A percentile compares a stretch with the other conserved stretches of the same genome.
Evolutionary conservation across 2,113 vertebrate genomes (phyloP).

Genomic region (Stigmatopora argus): DNA sequence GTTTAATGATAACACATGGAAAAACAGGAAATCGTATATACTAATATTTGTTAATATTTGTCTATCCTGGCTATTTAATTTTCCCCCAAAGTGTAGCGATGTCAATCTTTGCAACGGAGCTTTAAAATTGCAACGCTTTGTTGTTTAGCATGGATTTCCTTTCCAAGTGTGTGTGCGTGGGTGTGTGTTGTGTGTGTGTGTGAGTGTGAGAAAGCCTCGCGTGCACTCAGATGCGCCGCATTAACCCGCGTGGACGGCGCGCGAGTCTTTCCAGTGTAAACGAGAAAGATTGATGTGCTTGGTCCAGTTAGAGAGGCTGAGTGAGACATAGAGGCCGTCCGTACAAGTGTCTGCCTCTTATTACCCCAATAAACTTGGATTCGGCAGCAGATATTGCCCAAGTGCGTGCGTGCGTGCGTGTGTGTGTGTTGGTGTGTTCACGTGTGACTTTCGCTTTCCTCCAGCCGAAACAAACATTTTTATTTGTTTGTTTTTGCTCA

Average conservation of each 20-base stretch:
- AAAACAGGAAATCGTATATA: too few relatives aligned
- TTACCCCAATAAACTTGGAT: slow-evolving; percentile 57
- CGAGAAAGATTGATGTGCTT: slow-evolving; percentile 87
- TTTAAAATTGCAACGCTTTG: slow-evolving; percentile 76
- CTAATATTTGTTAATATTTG: too few relatives aligned
- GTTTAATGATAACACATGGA: too few relatives aligned
- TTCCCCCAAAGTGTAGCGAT: slow-evolving; percentile 26
- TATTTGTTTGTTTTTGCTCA: not conserved
- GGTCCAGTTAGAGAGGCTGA: slow-evolving; percentile 85
- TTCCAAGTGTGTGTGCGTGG: slow-evolving; percentile 98
- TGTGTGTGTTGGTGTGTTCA: too few relatives aligned
- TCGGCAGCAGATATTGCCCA: slow-evolving; percentile 41
- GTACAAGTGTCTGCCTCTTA: slow-evolving; percentile 59
- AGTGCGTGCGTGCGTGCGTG: not conserved
- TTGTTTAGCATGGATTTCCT: slow-evolving; percentile 87
- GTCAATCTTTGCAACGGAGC: slow-evolving; percentile 82
- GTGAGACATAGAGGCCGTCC: slow-evolving; percentile 66
- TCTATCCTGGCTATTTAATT: too few relatives aligned
- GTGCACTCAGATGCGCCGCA: slow-evolving; percentile 99
- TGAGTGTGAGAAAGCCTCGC: slow-evolving; percentile 98
- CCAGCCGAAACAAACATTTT: too few relatives aligned
- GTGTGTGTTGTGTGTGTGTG: slow-evolving; percentile 92
- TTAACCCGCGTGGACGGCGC: slow-evolving; percentile 96
- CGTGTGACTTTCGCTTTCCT: too few relatives aligned
- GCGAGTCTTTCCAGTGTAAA: slow-evolving; percentile 92